Evolutionary conservation across 2,797 vertebrate genomes (phyloP).

Genomic region (Sarcophilus harrisii): DNA sequence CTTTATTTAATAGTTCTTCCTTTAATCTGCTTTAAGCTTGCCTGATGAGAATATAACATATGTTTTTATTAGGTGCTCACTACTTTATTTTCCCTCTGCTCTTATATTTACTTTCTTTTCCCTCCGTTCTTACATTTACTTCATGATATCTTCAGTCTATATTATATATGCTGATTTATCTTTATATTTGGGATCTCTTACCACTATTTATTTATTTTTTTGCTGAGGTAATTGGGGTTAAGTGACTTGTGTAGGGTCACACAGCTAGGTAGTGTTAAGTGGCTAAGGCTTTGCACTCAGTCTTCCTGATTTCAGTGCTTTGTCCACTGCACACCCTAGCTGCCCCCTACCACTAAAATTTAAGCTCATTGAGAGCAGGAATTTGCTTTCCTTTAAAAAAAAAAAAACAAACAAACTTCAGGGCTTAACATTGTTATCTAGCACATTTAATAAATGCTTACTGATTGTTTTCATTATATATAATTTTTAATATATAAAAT

Average conservation of each 20-base stretch:
- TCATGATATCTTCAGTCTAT: neutral
- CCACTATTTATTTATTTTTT: too few species aligned
- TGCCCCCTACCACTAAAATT: neutral
- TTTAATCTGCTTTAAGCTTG: constrained; percentile 20
- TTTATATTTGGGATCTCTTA: neutral
- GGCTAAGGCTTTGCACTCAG: too few species aligned
- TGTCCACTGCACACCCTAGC: too few species aligned
- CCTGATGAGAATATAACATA: neutral
- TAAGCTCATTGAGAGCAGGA: neutral
- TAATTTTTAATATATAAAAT: neutral
- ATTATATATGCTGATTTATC: neutral
- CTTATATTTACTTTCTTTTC: neutral
- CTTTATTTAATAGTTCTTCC: neutral
- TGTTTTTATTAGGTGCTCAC: neutral
- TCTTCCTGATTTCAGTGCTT: too few species aligned
- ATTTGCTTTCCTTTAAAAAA: neutral
- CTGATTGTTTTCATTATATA: neutral
- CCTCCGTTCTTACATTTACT: neutral
- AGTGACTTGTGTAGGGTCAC: too few species aligned
- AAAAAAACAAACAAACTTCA: neutral
- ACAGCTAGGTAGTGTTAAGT: too few species aligned
- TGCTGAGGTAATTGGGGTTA: too few species aligned
- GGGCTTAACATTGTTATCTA: neutral
- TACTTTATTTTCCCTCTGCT: neutral
- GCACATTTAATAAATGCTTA: neutral